A percentile compares a stretch with the other conserved stretches of the same genome.
These are phyloP conservation scores for Idaea straminata DNA, from an alignment of 2,888 invertebrate genomes.

Conservation along the genomic window DNA sequence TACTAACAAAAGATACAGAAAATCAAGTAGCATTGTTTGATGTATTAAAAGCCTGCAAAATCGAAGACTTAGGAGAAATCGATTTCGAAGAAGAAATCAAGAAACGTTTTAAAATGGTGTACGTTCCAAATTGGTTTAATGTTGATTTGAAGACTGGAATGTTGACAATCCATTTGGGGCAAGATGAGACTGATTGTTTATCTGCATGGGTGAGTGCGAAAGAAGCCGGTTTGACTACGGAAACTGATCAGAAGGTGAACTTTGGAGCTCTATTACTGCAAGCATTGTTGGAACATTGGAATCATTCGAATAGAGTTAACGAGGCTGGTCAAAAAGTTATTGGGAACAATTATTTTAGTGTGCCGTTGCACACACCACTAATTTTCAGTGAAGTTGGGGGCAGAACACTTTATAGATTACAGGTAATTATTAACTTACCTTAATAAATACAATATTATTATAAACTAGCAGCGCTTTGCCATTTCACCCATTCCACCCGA, in stretches of 20 bases:
- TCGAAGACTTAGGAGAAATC: conserved; percentile 94
- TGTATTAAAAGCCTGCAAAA: conserved; percentile 92
- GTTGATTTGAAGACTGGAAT: conserved; percentile 99
- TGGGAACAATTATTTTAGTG: conserved; percentile 90
- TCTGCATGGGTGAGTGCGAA: conserved; percentile 99
- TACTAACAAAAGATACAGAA: conserved; percentile 97
- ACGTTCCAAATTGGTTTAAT: conserved; percentile 99
- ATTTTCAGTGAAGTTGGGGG: conserved; percentile 99
- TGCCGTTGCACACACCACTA: conserved; percentile 97
- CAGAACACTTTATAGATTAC: conserved; percentile 92
- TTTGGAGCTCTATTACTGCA: conserved; percentile 96
- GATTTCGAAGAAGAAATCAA: conserved; percentile 97
- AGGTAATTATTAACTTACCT: conserved; percentile 40
- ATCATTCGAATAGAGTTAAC: conserved; percentile 83
- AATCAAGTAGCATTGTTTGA: conserved; percentile 91
- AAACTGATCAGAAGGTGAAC: conserved; percentile 94
- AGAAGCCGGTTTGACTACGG: conserved; percentile 92
- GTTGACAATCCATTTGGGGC: conserved; percentile 97
- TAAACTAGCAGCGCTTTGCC: too few relatives aligned
- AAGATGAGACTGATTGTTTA: conserved; percentile 98
- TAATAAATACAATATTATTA: background rate
- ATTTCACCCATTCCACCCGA: too few relatives aligned
- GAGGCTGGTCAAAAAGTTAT: conserved; percentile 86
- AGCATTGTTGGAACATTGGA: conserved; percentile 97
- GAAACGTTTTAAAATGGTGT: conserved; percentile 94